Base-by-base conservation (phyloP, 2,888 invertebrate genomes). In the Trissoscelio sp. region DNA sequence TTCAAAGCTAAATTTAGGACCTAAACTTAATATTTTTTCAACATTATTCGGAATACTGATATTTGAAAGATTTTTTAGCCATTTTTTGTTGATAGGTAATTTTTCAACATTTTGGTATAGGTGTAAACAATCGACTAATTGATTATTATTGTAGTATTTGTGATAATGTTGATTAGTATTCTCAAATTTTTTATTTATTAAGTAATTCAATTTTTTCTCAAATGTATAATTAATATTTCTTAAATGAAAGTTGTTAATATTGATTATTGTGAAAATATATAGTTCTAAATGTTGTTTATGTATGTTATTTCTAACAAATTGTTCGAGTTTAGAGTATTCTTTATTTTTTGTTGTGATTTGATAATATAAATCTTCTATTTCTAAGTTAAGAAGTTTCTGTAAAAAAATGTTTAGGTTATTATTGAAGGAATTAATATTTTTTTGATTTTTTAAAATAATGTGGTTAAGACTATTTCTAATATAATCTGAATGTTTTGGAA, bases 1-100 rank as follows among this genome's bases (percentile, higher is more conserved):
- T 2, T 53, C 31, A 14, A 14, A 53, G 11, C 53, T 24, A 31
- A 31, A 53, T 31, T 53, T 53, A 5, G 53, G 53, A 31, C 53
- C 53, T 14, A 53, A 24, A 31, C 12, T 24, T 5, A 53, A 4
- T 5, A 53, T 53, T 3, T 53, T 31, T 0, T 4, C 1, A 3
- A 53, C 14, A 14, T 53, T 14, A 14, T n/a, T 7, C 2, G 53
- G 53, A 12, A 53, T 28, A n/a, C 12, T 0, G 1, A 16, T 12
- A 5, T 14, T 12, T 12, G 31, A 31, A 1, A 53, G 9, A 31
- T 53, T 53, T 53, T 31, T 53, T 4, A 53, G 14, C 53, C 53
- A 53, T 12, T 53, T 53, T 12, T 31, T 16, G 14, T 51, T 51
- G 6, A 24, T 24, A 24, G 11, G 2, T 34, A 9, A 11, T 34